phyloP scores from a whole-genome alignment of 2,797 vertebrate genomes.

The Ctenopoma kingsleyae region DNA sequence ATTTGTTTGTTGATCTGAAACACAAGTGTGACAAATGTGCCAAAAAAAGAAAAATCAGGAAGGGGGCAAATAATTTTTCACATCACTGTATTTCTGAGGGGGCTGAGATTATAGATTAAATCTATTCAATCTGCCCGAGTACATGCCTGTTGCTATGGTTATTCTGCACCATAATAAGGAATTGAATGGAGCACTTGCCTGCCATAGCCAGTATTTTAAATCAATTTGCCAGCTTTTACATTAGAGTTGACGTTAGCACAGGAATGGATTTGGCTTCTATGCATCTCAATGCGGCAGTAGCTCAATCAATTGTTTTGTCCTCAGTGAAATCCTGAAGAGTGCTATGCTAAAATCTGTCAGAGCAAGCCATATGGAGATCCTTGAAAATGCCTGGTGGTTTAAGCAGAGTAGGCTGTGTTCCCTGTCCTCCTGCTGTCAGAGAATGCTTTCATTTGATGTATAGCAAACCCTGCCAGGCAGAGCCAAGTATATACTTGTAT shows the following conservation, averaged over 20 bases:
- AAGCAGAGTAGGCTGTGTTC: conserved; percentile 35
- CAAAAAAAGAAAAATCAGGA: too few relatives aligned
- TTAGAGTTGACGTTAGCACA: conserved; percentile 50
- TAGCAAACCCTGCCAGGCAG: conserved; percentile 26
- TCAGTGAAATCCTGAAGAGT: conserved; percentile 55
- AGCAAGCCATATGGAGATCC: conserved; percentile 58
- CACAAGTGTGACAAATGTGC: too few relatives aligned
- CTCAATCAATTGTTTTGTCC: conserved; percentile 70
- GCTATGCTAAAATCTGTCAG: conserved; percentile 55
- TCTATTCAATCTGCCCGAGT: conserved; percentile 70
- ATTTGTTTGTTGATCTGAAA: too few relatives aligned
- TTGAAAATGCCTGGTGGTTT: conserved; percentile 50
- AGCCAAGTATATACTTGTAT: conserved; percentile 14
- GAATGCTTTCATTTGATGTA: conserved; percentile 34
- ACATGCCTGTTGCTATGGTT: conserved; percentile 85
- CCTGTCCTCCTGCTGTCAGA: conserved; percentile 40
- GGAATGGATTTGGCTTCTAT: conserved; percentile 57
- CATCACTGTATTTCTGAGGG: conserved; percentile 56
- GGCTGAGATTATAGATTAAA: conserved; percentile 77
- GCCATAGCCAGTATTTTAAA: conserved; percentile 73
- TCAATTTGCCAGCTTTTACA: conserved; percentile 74
- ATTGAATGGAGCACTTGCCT: conserved; percentile 76
- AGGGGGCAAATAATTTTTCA: too few relatives aligned
- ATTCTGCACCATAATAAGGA: conserved; percentile 74
- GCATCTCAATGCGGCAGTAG: conserved; percentile 66